phyloP scores from a whole-genome alignment of 1,140 invertebrate genomes.

The Drosophila azteca region DNA sequence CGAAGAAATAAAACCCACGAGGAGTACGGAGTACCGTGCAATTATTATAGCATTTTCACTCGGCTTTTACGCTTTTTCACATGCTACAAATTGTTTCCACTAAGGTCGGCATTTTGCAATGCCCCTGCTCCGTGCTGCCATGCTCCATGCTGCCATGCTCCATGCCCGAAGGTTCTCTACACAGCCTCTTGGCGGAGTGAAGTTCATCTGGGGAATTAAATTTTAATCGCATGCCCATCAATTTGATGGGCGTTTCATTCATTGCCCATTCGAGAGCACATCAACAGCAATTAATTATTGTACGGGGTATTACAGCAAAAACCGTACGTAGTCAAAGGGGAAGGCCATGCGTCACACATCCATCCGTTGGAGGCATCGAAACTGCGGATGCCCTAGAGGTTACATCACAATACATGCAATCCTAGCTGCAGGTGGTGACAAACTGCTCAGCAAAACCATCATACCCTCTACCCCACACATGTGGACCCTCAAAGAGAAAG shows the following conservation, averaged over 20 bases:
- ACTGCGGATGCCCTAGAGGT: slow-evolving; percentile 10
- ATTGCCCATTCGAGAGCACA: slow-evolving; percentile 65
- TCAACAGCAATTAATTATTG: slow-evolving; percentile 63
- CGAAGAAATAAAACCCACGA: slow-evolving; percentile 52
- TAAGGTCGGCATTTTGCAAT: slow-evolving; percentile 75
- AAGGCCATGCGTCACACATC: slow-evolving; percentile 13
- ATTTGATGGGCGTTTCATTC: slow-evolving; percentile 75
- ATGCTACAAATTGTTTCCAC: slow-evolving; percentile 67
- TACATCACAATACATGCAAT: not conserved
- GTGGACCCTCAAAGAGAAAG: slow-evolving; percentile 7
- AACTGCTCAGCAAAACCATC: slow-evolving; percentile 3
- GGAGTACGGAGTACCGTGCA: slow-evolving; percentile 38
- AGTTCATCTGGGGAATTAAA: slow-evolving; percentile 73
- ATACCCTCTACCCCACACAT: slow-evolving; percentile 3
- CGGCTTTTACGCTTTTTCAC: slow-evolving; percentile 52
- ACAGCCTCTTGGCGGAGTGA: slow-evolving; percentile 50
- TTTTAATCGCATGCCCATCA: slow-evolving; percentile 71
- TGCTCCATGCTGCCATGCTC: not conserved
- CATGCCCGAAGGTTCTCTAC: slow-evolving; percentile 52
- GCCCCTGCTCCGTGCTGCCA: slow-evolving; percentile 4
- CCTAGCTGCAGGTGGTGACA: not conserved
- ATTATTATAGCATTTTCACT: slow-evolving; percentile 82
- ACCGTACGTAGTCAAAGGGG: slow-evolving; percentile 17
- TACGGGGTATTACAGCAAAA: slow-evolving; percentile 22
- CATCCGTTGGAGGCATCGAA: slow-evolving; percentile 20